Conservation (phyloP, 2,888 invertebrate genomes). For the Lydus trimaculatus region DNA sequence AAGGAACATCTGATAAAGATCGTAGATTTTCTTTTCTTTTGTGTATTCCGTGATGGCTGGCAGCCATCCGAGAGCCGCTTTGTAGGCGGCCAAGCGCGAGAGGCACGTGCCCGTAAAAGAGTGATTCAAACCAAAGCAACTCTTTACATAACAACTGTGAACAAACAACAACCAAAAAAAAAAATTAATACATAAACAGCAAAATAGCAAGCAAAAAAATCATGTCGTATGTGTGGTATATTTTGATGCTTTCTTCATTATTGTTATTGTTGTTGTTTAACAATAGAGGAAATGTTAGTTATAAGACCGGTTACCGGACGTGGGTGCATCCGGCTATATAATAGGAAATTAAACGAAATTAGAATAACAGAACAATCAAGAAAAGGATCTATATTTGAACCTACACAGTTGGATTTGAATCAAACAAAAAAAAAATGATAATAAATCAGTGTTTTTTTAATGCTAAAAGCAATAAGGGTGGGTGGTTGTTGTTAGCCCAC, state of each 20-base stretch:
- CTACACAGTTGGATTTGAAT: not conserved
- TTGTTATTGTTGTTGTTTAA: not conserved
- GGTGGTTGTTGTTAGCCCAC: not conserved
- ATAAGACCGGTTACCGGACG: not conserved
- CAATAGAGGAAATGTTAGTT: not conserved
- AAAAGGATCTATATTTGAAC: not conserved
- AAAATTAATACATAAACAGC: too few species aligned
- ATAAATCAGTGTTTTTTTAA: not conserved
- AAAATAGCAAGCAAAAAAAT: slow-evolving; percentile 1
- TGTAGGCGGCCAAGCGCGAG: slow-evolving; percentile 51
- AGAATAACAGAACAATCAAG: not conserved
- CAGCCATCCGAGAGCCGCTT: slow-evolving; percentile 44
- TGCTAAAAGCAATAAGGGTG: not conserved
- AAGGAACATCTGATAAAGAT: slow-evolving; percentile 44
- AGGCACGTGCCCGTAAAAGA: slow-evolving; percentile 51
- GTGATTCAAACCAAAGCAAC: slow-evolving; percentile 31
- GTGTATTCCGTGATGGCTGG: slow-evolving; percentile 52
- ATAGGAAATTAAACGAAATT: not conserved
- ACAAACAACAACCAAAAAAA: slow-evolving; percentile 9
- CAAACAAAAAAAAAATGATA: not conserved
- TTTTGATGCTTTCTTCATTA: slow-evolving; percentile 25
- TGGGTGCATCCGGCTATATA: not conserved
- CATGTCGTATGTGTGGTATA: slow-evolving; percentile 5
- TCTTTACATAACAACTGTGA: slow-evolving; percentile 11
- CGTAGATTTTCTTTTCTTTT: slow-evolving; percentile 47